These are phyloP conservation scores for Tiaroga cobitis DNA, from an alignment of 2,797 vertebrate genomes.

Conservation along the genomic window DNA sequence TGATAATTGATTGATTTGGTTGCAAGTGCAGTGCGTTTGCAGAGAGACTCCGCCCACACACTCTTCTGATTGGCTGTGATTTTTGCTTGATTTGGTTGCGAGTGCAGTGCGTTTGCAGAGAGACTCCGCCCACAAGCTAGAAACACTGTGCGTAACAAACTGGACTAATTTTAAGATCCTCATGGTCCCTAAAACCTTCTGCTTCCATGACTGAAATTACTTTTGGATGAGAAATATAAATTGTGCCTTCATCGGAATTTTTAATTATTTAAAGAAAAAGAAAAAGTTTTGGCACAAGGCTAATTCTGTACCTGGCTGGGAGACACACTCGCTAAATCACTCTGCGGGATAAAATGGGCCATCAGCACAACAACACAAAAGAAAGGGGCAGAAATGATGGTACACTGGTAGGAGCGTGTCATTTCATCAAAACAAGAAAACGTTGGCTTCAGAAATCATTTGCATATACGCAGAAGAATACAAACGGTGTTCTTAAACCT, in stretches of 20 bases:
- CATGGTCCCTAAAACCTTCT: not conserved
- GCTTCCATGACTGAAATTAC: not conserved
- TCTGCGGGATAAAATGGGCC: slow-evolving; percentile 2
- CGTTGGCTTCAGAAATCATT: not conserved
- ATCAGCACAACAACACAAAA: not conserved
- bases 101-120: not conserved
- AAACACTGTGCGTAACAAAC: too few species aligned
- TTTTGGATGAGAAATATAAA: not conserved
- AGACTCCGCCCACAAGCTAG: not conserved
- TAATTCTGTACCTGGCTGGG: not conserved
- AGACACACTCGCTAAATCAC: not conserved
- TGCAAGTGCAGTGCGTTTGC: too few species aligned
- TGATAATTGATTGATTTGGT: too few species aligned
- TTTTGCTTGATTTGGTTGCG: too few species aligned
- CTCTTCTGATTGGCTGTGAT: too few species aligned
- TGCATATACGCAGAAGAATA: slow-evolving; percentile 12
- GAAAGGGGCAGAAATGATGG: not conserved
- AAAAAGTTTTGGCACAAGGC: not conserved
- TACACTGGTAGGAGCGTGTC: not conserved
- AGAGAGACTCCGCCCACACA: too few species aligned
- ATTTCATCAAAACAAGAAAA: not conserved
- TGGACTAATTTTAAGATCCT: not conserved
- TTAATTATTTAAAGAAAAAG: not conserved
- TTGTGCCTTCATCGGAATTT: not conserved
- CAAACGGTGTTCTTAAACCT: not conserved